phyloP scores from a whole-genome alignment of 2,888 invertebrate species.

The Biston betularia region DNA sequence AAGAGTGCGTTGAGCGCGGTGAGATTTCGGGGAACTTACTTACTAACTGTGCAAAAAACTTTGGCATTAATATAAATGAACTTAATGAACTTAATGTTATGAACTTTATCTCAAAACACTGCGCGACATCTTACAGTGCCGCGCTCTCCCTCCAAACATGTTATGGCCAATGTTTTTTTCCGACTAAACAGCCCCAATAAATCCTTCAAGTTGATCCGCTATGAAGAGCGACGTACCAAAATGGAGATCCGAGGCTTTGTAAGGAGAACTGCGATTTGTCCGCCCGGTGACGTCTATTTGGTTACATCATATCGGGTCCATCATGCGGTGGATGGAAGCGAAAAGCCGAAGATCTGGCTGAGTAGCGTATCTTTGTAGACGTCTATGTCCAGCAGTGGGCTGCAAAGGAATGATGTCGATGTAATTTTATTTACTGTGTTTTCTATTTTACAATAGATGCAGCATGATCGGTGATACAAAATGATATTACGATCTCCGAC shows the following conservation, averaged over 20 bases:
- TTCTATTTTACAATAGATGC: background rate
- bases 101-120: too few relatives aligned
- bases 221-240: constrained; percentile 73
- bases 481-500: constrained; percentile 30
- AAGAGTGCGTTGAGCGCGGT: too few relatives aligned
- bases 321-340: too few relatives aligned
- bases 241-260: constrained; percentile 59
- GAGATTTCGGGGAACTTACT: too few relatives aligned
- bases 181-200: constrained; percentile 74
- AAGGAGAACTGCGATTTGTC: constrained; percentile 64
- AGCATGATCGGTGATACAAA: constrained; percentile 21
- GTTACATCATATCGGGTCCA: constrained; percentile 46
- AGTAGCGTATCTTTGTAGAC: too few relatives aligned
- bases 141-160: constrained; percentile 37
- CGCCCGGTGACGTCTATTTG: constrained; percentile 44
- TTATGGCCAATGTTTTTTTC: constrained; percentile 44
- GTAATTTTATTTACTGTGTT: too few relatives aligned
- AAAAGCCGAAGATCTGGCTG: too few relatives aligned
- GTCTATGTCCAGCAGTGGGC: too few relatives aligned
- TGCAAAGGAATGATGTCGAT: too few relatives aligned
- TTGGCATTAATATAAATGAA: too few relatives aligned
- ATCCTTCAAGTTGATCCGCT: constrained; percentile 76
- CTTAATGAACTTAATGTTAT: too few relatives aligned
- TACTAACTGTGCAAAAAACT: too few relatives aligned
- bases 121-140: constrained; percentile 6